A percentile compares a stretch with the other conserved stretches of the same genome.
Conservation (phyloP, 2,888 invertebrate genomes). For the Amblyteles armatorius region DNA sequence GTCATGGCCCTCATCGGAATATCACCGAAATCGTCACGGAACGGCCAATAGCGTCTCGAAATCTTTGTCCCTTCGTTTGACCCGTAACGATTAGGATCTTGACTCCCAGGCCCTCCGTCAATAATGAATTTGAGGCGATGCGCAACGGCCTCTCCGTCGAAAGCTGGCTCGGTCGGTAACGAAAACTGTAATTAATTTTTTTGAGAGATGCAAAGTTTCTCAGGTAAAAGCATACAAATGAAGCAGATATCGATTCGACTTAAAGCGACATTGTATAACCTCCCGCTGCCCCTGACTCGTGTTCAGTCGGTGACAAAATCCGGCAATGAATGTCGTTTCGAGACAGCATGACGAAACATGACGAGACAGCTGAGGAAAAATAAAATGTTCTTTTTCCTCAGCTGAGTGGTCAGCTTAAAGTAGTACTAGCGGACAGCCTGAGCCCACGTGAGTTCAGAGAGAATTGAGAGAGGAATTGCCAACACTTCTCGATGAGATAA, state of each 20-base stretch:
- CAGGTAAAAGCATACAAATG: background rate
- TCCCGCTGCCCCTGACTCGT: background rate
- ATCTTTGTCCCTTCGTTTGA: background rate
- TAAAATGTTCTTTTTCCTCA: too few relatives aligned
- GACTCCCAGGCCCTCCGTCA: background rate
- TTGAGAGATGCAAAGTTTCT: background rate
- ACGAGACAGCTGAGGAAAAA: background rate
- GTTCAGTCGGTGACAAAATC: background rate
- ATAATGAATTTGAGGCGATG: background rate
- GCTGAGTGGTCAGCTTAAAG: too few relatives aligned
- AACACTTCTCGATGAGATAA: too few relatives aligned
- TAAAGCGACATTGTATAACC: background rate
- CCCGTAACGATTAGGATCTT: background rate
- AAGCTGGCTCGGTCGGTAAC: background rate
- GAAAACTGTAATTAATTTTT: background rate
- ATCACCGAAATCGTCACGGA: background rate
- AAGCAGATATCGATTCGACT: background rate
- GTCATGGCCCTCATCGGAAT: conserved; percentile 2
- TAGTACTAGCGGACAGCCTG: too few relatives aligned
- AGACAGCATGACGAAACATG: background rate
- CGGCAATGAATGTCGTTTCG: background rate
- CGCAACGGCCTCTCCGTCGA: background rate
- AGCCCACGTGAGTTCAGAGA: too few relatives aligned
- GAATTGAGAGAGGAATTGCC: too few relatives aligned
- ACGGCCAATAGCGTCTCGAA: background rate